Conservation (phyloP, 2,113 vertebrate genomes). For the Paradoxurus hermaphroditus region DNA sequence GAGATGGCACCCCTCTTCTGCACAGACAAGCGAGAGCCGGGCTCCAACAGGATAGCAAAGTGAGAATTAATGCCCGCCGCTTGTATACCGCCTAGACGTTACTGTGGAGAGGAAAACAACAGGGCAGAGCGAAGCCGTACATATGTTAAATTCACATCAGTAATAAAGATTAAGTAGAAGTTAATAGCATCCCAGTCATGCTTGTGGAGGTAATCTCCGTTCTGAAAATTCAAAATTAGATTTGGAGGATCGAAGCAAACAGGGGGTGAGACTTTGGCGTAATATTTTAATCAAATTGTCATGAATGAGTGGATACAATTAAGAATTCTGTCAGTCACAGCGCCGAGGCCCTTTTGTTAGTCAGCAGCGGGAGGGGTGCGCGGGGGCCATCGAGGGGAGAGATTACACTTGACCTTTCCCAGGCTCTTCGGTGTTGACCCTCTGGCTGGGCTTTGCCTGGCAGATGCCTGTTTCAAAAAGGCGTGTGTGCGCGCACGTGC, state of each 20-base stretch:
- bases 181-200: slow-evolving; percentile 98
- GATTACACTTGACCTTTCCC: slow-evolving; percentile 89
- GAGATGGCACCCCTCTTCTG: slow-evolving; percentile 56
- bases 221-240: slow-evolving; percentile 99
- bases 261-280: slow-evolving; percentile 98
- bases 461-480: slow-evolving; percentile 67
- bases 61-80: slow-evolving; percentile 78
- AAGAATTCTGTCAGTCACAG: slow-evolving; percentile 99
- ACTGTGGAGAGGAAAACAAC: slow-evolving; percentile 84
- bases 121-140: slow-evolving; percentile 90
- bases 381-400: slow-evolving; percentile 80
- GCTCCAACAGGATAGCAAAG: slow-evolving; percentile 75
- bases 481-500: background rate
- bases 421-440: slow-evolving; percentile 85
- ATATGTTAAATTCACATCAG: slow-evolving; percentile 96
- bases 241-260: slow-evolving; percentile 98
- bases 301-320: slow-evolving; percentile 99
- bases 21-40: slow-evolving; percentile 63
- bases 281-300: slow-evolving; percentile 99
- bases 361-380: slow-evolving; percentile 84
- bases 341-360: slow-evolving; percentile 91
- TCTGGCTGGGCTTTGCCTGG: slow-evolving; percentile 79
- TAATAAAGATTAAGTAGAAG: slow-evolving; percentile 99
- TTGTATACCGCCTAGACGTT: slow-evolving; percentile 80
- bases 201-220: slow-evolving; percentile 98